Evolutionary conservation across 2,797 vertebrate species (phyloP).

Genomic region (Anniella stebbinsi): DNA sequence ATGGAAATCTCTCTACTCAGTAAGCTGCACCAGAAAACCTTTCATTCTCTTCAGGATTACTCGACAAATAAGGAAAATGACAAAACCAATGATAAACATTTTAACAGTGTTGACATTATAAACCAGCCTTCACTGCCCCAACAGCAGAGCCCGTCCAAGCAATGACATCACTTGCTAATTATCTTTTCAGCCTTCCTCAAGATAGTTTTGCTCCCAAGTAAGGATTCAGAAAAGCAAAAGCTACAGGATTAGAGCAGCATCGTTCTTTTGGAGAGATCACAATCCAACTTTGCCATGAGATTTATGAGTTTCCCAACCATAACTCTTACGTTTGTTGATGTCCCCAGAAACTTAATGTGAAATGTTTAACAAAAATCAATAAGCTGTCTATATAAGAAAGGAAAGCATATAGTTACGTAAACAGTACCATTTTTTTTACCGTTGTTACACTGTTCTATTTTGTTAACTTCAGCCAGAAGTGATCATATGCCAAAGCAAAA

Average conservation of each 20-base stretch:
- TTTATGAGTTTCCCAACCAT: background rate
- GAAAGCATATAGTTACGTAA: background rate
- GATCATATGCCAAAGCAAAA: background rate
- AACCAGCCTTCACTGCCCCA: constrained; percentile 68
- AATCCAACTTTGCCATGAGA: rapidly evolving
- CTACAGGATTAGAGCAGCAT: constrained; percentile 15
- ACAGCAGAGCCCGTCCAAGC: constrained; percentile 47
- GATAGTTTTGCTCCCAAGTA: constrained; percentile 68
- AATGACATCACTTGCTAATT: constrained; percentile 69
- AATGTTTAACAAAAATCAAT: background rate
- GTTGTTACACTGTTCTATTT: background rate
- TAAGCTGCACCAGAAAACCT: constrained; percentile 70
- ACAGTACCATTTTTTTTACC: background rate
- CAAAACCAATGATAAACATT: constrained; percentile 76
- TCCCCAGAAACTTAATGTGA: background rate
- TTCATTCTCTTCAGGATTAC: constrained; percentile 73
- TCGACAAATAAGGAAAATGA: constrained; percentile 81
- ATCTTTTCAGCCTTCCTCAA: constrained; percentile 50
- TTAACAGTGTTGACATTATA: constrained; percentile 70
- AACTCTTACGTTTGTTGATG: background rate
- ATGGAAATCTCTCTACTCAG: constrained; percentile 80
- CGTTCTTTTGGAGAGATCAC: rapidly evolving
- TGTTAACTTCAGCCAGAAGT: background rate
- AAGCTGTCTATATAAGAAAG: background rate
- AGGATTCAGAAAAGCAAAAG: constrained; percentile 57